Evolutionary conservation across 2,797 vertebrate genomes (phyloP), one percentile per base, ranked within the genome.

Genomic region (Kryptopterus vitreolus): DNA sequence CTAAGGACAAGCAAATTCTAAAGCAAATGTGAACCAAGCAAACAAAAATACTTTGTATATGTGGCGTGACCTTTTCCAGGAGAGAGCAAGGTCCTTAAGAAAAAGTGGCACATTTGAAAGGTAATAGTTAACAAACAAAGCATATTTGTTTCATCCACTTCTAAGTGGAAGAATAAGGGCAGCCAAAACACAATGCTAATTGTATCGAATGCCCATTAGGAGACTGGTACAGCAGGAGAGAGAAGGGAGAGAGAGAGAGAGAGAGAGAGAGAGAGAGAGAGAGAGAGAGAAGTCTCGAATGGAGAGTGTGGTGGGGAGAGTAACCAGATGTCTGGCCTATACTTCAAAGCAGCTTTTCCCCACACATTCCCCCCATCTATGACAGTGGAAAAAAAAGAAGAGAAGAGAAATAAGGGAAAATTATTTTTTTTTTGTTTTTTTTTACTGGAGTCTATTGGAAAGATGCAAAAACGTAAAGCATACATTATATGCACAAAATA

Each of bases 251-350:
- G 76, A 84, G 43, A 78, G n/a, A 80, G 70, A 72, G 50, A 29
- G 78, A 72, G 57, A 58, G 57, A 52, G 71, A 48, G 65, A 71
- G 35, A 76, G 62, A 78, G 61, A 73, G 48, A 70, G 68, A 52
- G 53, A 89, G 76, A 86, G 88, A 88, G 85, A 33, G 4, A 52
- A 24, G 69, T 15, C 35, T 4, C 53, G 50, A 63, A 53, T 22
- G 53, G 61, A 57, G 52, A 69, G 59, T 50, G 53, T 72, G 78
- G 58, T 16, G 22, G 50, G 88, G 78, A 86, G 87, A 88, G 85
- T 82, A 86, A 87, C 87, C 92, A 94, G 92, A 94, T 93, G 91
- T 93, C 90, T 95, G 93, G 92, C 88, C 78, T 80, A 43, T 10
- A 87, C 90, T 92, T 93, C 91, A 95, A 95, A 94, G 92, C 65